phyloP scores from a whole-genome alignment of 2,113 vertebrate genomes.

The Corythaixoides concolor region DNA sequence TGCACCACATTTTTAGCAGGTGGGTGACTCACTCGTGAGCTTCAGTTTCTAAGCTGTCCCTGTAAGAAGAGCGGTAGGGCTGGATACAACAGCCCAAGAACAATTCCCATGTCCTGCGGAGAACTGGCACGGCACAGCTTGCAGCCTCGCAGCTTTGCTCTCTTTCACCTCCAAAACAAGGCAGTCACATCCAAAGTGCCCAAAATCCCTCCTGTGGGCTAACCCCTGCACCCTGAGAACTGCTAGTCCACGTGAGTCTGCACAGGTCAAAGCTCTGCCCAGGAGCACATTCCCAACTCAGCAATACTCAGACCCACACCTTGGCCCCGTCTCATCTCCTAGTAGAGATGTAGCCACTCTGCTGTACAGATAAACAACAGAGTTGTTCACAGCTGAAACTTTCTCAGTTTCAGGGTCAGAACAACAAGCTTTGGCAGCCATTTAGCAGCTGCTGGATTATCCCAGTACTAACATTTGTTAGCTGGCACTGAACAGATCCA shows the following conservation, averaged over 20 bases:
- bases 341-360: not conserved
- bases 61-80: not conserved
- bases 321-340: not conserved
- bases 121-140: not conserved
- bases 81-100: not conserved
- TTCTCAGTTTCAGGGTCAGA: not conserved
- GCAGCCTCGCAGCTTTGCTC: not conserved
- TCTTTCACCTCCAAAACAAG: not conserved
- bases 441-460: not conserved
- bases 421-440: not conserved
- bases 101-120: not conserved
- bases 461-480: not conserved
- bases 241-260: fast-evolving
- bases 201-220: not conserved
- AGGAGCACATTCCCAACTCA: not conserved
- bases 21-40: not conserved
- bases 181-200: not conserved
- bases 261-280: not conserved
- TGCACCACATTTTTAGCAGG: not conserved
- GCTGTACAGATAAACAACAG: not conserved
- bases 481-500: not conserved
- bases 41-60: not conserved
- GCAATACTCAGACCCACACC: not conserved
- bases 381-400: not conserved
- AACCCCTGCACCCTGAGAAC: not conserved